Base-by-base conservation (phyloP, 2,113 vertebrate species). In the Poecile atricapillus region DNA sequence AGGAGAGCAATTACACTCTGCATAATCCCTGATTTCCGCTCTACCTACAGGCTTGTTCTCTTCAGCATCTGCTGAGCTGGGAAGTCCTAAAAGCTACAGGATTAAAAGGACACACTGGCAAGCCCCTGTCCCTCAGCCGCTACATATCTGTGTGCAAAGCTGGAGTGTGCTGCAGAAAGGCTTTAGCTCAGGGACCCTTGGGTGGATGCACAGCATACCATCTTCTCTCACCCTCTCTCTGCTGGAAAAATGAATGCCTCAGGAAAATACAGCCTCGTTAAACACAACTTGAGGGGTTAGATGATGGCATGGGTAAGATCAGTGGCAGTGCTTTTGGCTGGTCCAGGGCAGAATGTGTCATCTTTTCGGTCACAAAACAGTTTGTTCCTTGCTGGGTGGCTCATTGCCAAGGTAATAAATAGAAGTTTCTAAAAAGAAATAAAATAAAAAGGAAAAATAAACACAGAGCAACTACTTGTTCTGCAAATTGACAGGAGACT, bases 371-470 rank as follows among this genome's bases (percentile, higher is more conserved):
- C 90, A 90, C 80, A 95, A 92, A 91, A 94, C 93, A 94, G 92
- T 93, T 89, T 95, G 95, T 96, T 95, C 95, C 74, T 76, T 91
- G 58, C 71, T 64, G 64, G 18, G 47, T 93, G 91, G 95, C 83
- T 90, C 50, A 73, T 62, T 87, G 95, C 89, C 95, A 95, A 84
- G n/a, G 82, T 87, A 95, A 95, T 93, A 97, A 94, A 97, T 88
- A 75, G 75, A 91, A 65, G 64, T 83, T 96, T 96, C 84, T 86
- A 81, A 87, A 94, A 93, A 81, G 78, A 93, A 95, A 93, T 85
- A 84, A 79, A 95, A 87, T 87, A 68, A 94, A 92, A 84, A 82
- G 73, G 67, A 80, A 95, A 97, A 94, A 96, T 80, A 95, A 95
- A 94, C 82, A 88, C 49, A 65, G 88, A 80, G 47, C 71, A 87